phyloP scores from a whole-genome alignment of 64 coral and sea anemone genomes.

The Montipora foliosa region DNA sequence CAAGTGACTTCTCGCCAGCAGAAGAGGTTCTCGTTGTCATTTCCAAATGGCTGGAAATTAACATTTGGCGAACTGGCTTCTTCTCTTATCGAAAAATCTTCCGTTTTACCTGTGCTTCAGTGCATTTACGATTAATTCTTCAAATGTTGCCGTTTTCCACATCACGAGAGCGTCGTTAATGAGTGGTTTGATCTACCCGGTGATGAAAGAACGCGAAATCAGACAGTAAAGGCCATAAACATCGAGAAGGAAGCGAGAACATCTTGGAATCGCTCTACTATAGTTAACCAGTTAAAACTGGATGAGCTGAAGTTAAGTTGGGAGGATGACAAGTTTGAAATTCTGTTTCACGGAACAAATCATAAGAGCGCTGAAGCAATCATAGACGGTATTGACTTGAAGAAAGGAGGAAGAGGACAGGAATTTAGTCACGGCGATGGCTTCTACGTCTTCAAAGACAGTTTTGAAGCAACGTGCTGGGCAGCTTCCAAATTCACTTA shows the following conservation, averaged over 20 bases:
- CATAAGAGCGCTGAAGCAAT: conserved; percentile 56
- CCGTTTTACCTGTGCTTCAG: neutral
- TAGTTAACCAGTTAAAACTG: neutral
- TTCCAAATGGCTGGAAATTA: neutral
- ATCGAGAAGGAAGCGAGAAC: neutral
- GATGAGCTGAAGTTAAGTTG: neutral
- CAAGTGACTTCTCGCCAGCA: neutral
- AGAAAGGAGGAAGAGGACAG: neutral
- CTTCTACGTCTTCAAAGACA: conserved; percentile 49
- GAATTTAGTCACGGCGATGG: conserved; percentile 78
- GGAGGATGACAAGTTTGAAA: neutral
- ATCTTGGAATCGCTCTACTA: neutral
- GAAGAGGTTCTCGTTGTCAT: neutral
- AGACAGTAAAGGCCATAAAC: neutral
- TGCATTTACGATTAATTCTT: neutral
- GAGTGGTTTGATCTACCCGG: conserved; percentile 5
- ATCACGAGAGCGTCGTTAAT: neutral
- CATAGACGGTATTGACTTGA: conserved; percentile 51
- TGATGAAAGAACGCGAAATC: neutral
- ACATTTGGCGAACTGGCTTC: neutral
- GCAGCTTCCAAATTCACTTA: neutral
- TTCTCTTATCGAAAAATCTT: neutral
- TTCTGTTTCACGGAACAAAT: conserved; percentile 78
- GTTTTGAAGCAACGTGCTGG: conserved; percentile 34
- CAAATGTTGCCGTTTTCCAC: neutral